Percentiles rank a stretch among this genome's conserved stretches.
Conservation (phyloP, 2,797 vertebrate genomes). For the Syngnathus acus region DNA sequence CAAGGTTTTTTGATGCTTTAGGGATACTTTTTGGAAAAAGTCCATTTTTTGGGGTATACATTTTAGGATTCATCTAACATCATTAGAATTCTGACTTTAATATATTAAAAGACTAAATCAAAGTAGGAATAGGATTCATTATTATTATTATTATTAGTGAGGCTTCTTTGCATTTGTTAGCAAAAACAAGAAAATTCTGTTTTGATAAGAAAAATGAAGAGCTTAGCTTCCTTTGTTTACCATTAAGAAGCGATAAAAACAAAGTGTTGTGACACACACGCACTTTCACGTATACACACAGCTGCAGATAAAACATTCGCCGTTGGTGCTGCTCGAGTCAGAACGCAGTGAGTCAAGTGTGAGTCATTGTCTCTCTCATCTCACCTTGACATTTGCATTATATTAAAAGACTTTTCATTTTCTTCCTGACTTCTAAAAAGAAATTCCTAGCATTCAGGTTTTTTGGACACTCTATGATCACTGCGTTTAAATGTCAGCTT, state of each 20-base stretch:
- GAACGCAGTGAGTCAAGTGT: conserved; percentile 36
- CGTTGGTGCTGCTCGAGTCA: conserved; percentile 16
- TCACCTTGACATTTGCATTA: background rate
- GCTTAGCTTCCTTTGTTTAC: conserved; percentile 10
- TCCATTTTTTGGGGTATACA: too few species aligned
- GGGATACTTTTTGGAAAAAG: too few species aligned
- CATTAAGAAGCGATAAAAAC: conserved; percentile 5
- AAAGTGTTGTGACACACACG: conserved; percentile 14
- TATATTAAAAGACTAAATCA: too few species aligned
- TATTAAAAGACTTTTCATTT: background rate
- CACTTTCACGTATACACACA: background rate
- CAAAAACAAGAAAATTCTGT: background rate
- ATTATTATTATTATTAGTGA: too few species aligned
- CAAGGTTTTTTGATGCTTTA: too few species aligned
- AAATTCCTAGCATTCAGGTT: too few species aligned
- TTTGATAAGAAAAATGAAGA: background rate
- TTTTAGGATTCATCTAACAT: too few species aligned
- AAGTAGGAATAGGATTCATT: background rate
- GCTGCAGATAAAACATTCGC: conserved; percentile 32
- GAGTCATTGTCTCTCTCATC: conserved; percentile 22
- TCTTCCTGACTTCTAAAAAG: background rate
- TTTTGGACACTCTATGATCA: too few species aligned
- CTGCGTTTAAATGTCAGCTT: too few species aligned
- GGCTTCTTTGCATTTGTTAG: too few species aligned
- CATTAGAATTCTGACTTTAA: too few species aligned